phyloP scores from a whole-genome alignment of 2,113 vertebrate genomes.

The Phalacrocorax pelagicus region DNA sequence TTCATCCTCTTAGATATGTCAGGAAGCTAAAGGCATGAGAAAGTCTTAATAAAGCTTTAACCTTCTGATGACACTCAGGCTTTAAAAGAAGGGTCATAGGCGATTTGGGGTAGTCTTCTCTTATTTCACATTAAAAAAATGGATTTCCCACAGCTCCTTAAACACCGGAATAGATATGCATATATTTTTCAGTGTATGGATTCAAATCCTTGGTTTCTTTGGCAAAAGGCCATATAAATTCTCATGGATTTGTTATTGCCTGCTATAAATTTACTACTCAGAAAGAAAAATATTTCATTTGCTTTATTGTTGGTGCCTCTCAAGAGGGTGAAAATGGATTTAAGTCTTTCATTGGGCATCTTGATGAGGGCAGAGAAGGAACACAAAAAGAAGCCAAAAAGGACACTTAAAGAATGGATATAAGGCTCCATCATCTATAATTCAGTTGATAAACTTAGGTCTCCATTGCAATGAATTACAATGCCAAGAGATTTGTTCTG shows the following conservation, averaged over 20 bases:
- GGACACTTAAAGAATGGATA: not conserved
- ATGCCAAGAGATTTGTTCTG: slow-evolving; percentile 52
- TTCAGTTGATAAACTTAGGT: slow-evolving; percentile 48
- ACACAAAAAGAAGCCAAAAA: slow-evolving; percentile 11
- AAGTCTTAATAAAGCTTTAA: not conserved
- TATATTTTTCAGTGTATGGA: slow-evolving; percentile 29
- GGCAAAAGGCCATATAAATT: slow-evolving; percentile 60
- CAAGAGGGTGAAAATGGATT: slow-evolving; percentile 59
- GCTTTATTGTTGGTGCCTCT: not conserved
- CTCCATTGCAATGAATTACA: slow-evolving; percentile 36
- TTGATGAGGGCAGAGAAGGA: not conserved
- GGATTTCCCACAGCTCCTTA: slow-evolving; percentile 37
- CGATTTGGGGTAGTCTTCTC: not conserved
- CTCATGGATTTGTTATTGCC: slow-evolving; percentile 58
- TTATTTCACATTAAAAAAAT: not conserved
- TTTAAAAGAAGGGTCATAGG: not conserved
- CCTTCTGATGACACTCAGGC: not conserved
- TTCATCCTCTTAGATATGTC: not conserved
- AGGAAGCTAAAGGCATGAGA: not conserved
- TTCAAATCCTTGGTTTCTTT: slow-evolving; percentile 51
- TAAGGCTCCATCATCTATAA: slow-evolving; percentile 13
- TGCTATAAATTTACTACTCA: slow-evolving; percentile 54
- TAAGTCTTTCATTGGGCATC: slow-evolving; percentile 36
- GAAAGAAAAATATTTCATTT: slow-evolving; percentile 57
- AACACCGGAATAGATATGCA: not conserved